A percentile compares a stretch with the other conserved stretches of the same genome.
Evolutionary conservation across 64 coral and sea anemone species (phyloP).

Genomic region (Pocillopora damicornis): DNA sequence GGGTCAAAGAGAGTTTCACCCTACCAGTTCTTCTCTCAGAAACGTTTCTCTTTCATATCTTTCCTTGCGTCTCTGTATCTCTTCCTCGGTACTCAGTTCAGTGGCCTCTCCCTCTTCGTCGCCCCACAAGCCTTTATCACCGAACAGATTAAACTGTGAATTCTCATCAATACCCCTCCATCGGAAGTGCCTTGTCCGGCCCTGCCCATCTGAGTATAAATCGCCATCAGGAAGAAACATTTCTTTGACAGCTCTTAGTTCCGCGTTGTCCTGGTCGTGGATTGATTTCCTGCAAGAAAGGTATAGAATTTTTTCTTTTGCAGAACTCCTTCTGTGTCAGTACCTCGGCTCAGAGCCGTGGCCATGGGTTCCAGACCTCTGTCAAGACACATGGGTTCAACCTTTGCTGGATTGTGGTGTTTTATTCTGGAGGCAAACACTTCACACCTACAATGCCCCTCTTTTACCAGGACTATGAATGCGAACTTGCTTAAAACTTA

Average conservation of each 20-base stretch:
- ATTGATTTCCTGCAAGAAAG: conserved; percentile 72
- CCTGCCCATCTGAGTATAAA: conserved; percentile 71
- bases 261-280: conserved; percentile 85
- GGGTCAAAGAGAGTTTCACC: not conserved
- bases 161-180: conserved; percentile 88
- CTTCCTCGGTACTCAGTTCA: conserved; percentile 76
- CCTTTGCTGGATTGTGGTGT: no score
- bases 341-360: no score
- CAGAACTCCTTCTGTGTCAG: no score
- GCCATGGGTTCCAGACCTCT: no score
- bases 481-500: no score
- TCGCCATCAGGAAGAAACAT: conserved; percentile 96
- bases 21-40: conserved; percentile 86
- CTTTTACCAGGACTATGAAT: no score
- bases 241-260: conserved; percentile 83
- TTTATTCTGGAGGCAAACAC: no score
- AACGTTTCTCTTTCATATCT: conserved; percentile 90
- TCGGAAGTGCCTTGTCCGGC: conserved; percentile 84
- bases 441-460: no score
- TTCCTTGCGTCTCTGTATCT: conserved; percentile 86
- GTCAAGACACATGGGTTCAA: no score
- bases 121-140: conserved; percentile 72
- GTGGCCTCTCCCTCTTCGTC: conserved; percentile 64
- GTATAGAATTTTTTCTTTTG: not conserved
- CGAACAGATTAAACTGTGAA: conserved; percentile 88